Evolutionary conservation across 2,113 vertebrate genomes (phyloP), one percentile per base, ranked within the genome.

Genomic region (Hystrix cristata): DNA sequence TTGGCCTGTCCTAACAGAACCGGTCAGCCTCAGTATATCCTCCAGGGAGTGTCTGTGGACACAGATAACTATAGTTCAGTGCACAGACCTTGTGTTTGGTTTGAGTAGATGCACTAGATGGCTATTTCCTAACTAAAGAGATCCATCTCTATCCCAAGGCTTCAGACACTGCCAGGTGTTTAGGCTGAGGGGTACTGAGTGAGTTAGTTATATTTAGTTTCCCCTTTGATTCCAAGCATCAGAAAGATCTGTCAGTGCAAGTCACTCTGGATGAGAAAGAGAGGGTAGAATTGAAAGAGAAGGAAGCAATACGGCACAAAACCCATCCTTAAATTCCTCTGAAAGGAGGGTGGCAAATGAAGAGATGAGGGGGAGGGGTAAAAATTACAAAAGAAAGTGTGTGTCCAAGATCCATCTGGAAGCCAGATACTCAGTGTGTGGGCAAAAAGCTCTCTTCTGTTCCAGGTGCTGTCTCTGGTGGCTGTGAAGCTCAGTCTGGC

Each of bases 361-460:
- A 96, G 72, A 85, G 57, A 91, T 69, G 88, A 53, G 29, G 81
- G 91, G 74, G 69, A 65, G 34, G 59, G 51, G 59, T 5, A 6
- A n/a, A 55, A 94, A 96, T 97, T 92, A 59, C 71, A 96, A 93
- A 96, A 98, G 93, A 87, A 96, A 97, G 93, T 95, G 79, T 91
- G 69, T 96, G 94, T 83, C 94, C 91, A 72, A 86, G 78, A 93
- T 57, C 95, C 98, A 98, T 98, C 97, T 98, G 98, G 97, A 97
- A 96, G 93, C 97, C 98, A 98, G 98, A 98, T 78, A 90, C 97
- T 94, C 82, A 92, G 94, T 98, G 97, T 98, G 98, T 98, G 97
- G 97, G 98, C 97, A 94, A 48, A 95, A 91, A 71, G 2, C 31
- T 78, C 81, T 97, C 86, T 92, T 96, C 88, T 81, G 83, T 79